Evolutionary conservation across 2,888 invertebrate genomes (phyloP).

Genomic region (Sesia bembeciformis): DNA sequence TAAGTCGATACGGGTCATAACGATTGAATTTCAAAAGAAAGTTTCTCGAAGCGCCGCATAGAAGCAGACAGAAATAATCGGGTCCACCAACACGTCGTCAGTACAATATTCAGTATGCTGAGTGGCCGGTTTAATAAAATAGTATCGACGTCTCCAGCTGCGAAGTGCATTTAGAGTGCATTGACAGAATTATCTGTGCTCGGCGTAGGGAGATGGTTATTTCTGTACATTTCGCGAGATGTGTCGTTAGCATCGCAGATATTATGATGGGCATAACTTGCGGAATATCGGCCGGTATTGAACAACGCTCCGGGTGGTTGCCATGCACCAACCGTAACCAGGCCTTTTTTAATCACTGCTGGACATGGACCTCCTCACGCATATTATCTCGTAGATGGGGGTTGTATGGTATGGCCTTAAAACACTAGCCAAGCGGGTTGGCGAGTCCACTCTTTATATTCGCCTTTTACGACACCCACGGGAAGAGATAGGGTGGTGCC

Average conservation of each 20-base stretch:
- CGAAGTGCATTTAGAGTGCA: constrained; percentile 57
- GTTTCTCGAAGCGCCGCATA: constrained; percentile 29
- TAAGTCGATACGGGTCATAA: constrained; percentile 40
- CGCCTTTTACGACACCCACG: too few relatives aligned
- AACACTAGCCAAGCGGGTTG: too few relatives aligned
- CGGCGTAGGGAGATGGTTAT: constrained; percentile 53
- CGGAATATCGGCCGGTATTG: constrained; percentile 24
- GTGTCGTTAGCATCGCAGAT: constrained; percentile 40
- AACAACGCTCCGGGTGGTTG: constrained; percentile 19
- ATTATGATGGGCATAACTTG: constrained; percentile 39
- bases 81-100: constrained; percentile 25
- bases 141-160: constrained; percentile 52
- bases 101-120: constrained; percentile 25
- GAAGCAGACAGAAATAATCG: constrained; percentile 24
- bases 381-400: too few relatives aligned
- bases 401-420: too few relatives aligned
- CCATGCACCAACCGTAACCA: constrained; percentile 4
- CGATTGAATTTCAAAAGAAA: constrained; percentile 61
- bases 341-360: too few relatives aligned
- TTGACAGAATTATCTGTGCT: constrained; percentile 57
- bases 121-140: constrained; percentile 38
- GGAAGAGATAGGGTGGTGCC: too few relatives aligned
- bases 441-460: too few relatives aligned
- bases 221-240: constrained; percentile 64
- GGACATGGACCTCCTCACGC: too few relatives aligned